Percentiles rank a stretch among this genome's conserved stretches.
phyloP scores from a whole-genome alignment of 64 coral and sea anemone species.

The Montipora foliosa region DNA sequence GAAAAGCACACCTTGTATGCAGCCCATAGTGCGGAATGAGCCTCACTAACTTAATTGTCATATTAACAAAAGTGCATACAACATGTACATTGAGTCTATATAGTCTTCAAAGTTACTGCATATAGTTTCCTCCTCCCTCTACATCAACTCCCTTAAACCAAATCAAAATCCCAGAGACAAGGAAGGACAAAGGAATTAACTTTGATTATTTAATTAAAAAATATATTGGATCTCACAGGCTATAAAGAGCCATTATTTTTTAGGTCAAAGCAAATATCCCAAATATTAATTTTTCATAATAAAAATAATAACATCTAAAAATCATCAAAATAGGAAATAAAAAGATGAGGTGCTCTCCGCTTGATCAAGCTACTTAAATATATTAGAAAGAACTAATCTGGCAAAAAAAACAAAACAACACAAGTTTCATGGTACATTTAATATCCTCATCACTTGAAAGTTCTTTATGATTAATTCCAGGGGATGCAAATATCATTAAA shows the following conservation, averaged over 20 bases:
- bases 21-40: no score
- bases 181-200: background rate
- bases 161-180: background rate
- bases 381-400: background rate
- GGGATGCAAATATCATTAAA: conserved; percentile 9
- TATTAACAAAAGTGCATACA: no score
- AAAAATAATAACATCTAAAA: background rate
- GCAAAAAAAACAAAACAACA: background rate
- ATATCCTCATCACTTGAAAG: background rate
- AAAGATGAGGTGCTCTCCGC: background rate
- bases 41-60: no score
- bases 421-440: background rate
- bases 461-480: background rate
- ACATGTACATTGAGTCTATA: no score
- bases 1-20: no score
- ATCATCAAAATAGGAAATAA: background rate
- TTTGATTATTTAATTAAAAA: background rate
- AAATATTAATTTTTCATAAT: background rate
- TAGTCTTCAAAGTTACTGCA: no score
- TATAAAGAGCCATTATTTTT: background rate
- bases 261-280: background rate
- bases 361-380: conserved; percentile 11
- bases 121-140: no score
- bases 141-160: background rate
- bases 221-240: background rate